These are phyloP conservation scores for Istiophorus platypterus DNA, from an alignment of 2,113 vertebrate genomes.

Conservation along the genomic window DNA sequence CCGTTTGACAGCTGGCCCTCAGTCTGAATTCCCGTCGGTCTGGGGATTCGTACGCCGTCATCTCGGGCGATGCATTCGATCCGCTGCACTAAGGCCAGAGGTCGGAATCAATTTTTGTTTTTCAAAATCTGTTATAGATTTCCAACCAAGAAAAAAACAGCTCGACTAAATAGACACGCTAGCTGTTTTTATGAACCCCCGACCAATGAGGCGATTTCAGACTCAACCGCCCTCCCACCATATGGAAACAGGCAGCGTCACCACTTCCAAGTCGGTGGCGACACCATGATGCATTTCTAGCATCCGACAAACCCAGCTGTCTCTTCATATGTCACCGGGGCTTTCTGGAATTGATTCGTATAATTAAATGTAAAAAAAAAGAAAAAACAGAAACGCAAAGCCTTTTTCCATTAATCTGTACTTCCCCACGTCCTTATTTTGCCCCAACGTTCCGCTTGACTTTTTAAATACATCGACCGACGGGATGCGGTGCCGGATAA, in stretches of 20 bases:
- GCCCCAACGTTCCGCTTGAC: no score
- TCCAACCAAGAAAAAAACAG: neutral
- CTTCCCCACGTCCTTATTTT: no score
- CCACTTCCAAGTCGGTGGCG: slow-evolving; percentile 54
- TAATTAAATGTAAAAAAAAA: no score
- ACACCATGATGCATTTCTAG: slow-evolving; percentile 42
- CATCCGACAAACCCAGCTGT: slow-evolving; percentile 28
- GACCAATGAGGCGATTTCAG: slow-evolving; percentile 20
- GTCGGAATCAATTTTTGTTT: neutral
- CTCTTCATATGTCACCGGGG: slow-evolving; percentile 38
- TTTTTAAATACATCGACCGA: no score
- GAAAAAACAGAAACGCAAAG: no score
- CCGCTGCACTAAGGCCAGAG: neutral
- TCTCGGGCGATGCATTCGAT: neutral
- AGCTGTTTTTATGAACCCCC: neutral
- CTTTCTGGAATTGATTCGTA: slow-evolving; percentile 23
- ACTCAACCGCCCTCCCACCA: slow-evolving; percentile 43
- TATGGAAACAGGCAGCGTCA: slow-evolving; percentile 46
- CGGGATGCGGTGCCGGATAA: no score
- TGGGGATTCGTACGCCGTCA: neutral
- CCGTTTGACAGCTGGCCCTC: neutral
- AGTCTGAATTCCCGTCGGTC: neutral
- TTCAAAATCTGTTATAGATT: neutral
- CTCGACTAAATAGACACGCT: neutral
- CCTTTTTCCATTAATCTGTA: no score